A percentile compares a stretch with the other conserved stretches of the same genome.
These are phyloP conservation scores for Aethes cnicana DNA, from an alignment of 2,888 invertebrate genomes.

Conservation along the genomic window DNA sequence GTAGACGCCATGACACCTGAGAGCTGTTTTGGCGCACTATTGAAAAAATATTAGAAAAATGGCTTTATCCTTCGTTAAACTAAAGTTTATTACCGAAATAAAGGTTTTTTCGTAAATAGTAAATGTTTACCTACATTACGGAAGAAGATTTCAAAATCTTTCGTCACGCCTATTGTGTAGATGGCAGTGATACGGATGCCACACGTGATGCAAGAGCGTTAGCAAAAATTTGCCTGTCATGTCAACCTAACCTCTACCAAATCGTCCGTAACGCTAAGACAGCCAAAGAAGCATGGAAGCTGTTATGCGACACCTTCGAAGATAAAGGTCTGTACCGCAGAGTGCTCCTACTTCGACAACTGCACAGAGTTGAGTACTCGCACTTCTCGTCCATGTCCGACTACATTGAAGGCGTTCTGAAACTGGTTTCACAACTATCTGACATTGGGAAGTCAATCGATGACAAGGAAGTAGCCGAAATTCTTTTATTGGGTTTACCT, in stretches of 20 bases:
- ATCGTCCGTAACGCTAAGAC: background rate
- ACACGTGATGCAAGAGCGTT: background rate
- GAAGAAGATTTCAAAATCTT: too few species aligned
- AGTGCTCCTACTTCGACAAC: conserved; percentile 16
- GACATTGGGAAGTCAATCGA: conserved; percentile 22
- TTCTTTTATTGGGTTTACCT: conserved; percentile 1
- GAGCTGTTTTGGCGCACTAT: too few species aligned
- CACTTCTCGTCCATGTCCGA: conserved; percentile 10
- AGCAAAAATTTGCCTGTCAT: background rate
- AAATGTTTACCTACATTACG: too few species aligned
- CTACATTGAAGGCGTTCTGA: conserved; percentile 18
- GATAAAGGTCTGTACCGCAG: conserved; percentile 22
- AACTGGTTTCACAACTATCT: conserved; percentile 18
- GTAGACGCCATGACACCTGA: too few species aligned
- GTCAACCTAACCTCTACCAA: background rate
- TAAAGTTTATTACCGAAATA: too few species aligned
- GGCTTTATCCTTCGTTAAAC: too few species aligned
- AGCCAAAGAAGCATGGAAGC: background rate
- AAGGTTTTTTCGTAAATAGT: too few species aligned
- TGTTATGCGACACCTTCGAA: conserved; percentile 8
- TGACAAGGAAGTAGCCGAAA: conserved; percentile 8
- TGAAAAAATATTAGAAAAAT: too few species aligned
- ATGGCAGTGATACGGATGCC: background rate
- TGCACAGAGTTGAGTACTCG: conserved; percentile 16
- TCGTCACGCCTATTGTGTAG: too few species aligned